phyloP scores from a whole-genome alignment of 2,113 vertebrate genomes.

The Salvelinus namaycush region DNA sequence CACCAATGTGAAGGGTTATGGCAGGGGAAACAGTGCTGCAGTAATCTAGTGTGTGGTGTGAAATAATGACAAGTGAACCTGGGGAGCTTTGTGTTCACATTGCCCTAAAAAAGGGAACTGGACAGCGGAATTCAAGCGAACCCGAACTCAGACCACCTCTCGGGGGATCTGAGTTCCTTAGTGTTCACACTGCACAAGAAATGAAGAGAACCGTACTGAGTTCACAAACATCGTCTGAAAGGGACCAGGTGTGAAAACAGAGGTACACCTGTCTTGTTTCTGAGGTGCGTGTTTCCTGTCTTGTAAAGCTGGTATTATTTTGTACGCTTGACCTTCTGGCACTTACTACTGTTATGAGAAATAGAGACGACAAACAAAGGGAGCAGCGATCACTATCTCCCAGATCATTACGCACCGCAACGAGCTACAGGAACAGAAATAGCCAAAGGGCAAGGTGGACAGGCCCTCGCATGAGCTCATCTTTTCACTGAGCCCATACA shows the following conservation, averaged over 20 bases:
- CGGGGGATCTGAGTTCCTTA: too few relatives aligned
- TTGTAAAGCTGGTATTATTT: slow-evolving; percentile 68
- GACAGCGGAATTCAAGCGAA: too few relatives aligned
- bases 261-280: slow-evolving; percentile 46
- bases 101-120: too few relatives aligned
- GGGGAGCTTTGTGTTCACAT: too few relatives aligned
- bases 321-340: slow-evolving; percentile 69
- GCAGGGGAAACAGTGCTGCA: too few relatives aligned
- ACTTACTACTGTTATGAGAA: slow-evolving; percentile 66
- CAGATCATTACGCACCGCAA: slow-evolving; percentile 68
- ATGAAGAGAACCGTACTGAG: too few relatives aligned
- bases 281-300: slow-evolving; percentile 56
- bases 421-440: slow-evolving; percentile 57
- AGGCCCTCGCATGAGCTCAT: slow-evolving; percentile 64
- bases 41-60: too few relatives aligned
- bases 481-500: slow-evolving; percentile 65
- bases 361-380: slow-evolving; percentile 69
- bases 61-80: too few relatives aligned
- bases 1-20: too few relatives aligned
- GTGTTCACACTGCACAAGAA: too few relatives aligned
- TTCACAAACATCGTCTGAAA: too few relatives aligned
- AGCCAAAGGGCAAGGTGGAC: slow-evolving; percentile 76
- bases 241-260: neutral
- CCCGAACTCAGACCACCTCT: too few relatives aligned
- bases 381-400: slow-evolving; percentile 63